Evolutionary conservation across 2,113 vertebrate species (phyloP).

Genomic region (Proterorhinus semilunaris): DNA sequence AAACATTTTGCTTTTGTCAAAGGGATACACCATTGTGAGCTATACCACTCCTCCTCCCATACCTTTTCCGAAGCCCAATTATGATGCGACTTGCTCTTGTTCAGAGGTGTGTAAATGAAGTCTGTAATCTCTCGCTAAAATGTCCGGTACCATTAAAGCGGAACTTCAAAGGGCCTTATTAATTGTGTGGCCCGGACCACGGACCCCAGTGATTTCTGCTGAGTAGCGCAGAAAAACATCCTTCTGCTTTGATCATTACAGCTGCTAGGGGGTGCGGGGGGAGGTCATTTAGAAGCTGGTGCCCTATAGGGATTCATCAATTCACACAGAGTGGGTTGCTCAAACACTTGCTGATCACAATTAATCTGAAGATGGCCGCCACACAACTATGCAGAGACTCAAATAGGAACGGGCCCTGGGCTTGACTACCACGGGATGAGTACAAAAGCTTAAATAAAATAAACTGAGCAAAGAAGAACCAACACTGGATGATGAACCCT

Average conservation of each 20-base stretch:
- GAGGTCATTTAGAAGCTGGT: conserved; percentile 50
- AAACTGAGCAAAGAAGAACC: neutral
- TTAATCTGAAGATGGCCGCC: conserved; percentile 39
- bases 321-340: conserved; percentile 43
- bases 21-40: too few species aligned
- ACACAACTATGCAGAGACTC: conserved; percentile 16
- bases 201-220: conserved; percentile 43
- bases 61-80: neutral
- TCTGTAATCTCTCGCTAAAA: conserved; percentile 23
- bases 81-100: too few species aligned
- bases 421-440: too few species aligned
- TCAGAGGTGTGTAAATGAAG: conserved; percentile 10
- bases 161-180: conserved; percentile 55
- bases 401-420: conserved; percentile 18
- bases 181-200: conserved; percentile 45
- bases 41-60: neutral
- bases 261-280: conserved; percentile 29
- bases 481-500: too few species aligned
- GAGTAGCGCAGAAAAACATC: conserved; percentile 40
- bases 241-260: conserved; percentile 55
- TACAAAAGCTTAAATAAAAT: too few species aligned
- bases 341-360: conserved; percentile 48
- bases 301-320: conserved; percentile 31
- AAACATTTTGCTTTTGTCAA: too few species aligned
- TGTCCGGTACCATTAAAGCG: conserved; percentile 22